Percentiles rank a stretch among this genome's conserved stretches.
These are phyloP conservation scores for Aegithalos caudatus DNA, from an alignment of 2,113 vertebrate species.

Conservation along the genomic window DNA sequence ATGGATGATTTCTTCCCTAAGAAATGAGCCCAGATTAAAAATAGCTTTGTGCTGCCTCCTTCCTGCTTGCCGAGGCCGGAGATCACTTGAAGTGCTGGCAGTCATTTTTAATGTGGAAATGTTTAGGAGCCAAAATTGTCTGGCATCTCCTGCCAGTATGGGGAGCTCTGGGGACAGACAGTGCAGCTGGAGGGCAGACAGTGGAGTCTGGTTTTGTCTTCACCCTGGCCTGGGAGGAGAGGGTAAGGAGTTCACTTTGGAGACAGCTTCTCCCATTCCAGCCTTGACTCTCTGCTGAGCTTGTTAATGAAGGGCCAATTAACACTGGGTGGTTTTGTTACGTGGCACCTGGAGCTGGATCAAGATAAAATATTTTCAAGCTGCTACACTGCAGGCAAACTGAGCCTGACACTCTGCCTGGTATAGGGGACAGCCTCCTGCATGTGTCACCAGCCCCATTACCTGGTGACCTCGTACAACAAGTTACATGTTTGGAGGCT, in stretches of 20 bases:
- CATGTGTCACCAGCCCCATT: neutral
- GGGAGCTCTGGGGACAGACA: neutral
- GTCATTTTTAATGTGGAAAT: neutral
- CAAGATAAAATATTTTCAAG: neutral
- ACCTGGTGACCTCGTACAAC: neutral
- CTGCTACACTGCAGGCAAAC: neutral
- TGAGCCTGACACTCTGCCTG: neutral
- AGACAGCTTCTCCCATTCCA: neutral
- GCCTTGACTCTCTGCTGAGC: neutral
- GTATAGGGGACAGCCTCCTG: neutral
- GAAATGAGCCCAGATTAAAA: slow-evolving; percentile 35
- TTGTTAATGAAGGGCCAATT: neutral
- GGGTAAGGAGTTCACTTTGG: neutral
- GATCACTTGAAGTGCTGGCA: neutral
- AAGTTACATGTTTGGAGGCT: neutral
- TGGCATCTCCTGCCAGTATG: neutral
- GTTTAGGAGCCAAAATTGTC: neutral
- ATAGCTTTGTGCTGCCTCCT: slow-evolving; percentile 24
- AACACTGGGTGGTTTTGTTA: neutral
- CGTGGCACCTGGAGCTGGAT: neutral
- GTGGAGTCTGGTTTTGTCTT: neutral
- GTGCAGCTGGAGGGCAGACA: neutral
- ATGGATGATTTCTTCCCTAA: slow-evolving; percentile 25
- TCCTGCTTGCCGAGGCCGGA: neutral
- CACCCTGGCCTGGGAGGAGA: neutral